Conservation (phyloP, 2,113 vertebrate species). For the Erpornis zantholeuca region DNA sequence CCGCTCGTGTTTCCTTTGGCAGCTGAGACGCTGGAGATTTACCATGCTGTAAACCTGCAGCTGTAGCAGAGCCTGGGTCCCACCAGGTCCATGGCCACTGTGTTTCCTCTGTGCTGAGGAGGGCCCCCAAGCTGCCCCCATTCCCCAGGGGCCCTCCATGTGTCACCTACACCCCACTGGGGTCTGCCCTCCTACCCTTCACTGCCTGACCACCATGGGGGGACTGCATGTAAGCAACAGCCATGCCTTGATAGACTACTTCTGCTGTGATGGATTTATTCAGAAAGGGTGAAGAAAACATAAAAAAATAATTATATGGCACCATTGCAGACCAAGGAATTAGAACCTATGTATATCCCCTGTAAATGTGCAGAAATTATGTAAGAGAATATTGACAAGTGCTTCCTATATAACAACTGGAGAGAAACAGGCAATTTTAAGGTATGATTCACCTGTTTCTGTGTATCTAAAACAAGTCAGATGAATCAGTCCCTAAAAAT, state of each 20-base stretch:
- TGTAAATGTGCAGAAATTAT: not conserved
- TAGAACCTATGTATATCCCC: not conserved
- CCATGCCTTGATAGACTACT: not conserved
- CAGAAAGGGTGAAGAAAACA: not conserved
- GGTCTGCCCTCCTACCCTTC: fast-evolving
- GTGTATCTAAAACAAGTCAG: not conserved
- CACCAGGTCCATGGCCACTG: not conserved
- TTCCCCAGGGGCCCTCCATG: fast-evolving
- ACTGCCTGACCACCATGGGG: not conserved
- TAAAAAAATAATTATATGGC: not conserved
- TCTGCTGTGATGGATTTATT: not conserved
- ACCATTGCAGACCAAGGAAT: not conserved
- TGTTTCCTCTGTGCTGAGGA: not conserved
- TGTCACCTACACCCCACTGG: not conserved
- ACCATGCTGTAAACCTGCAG: not conserved
- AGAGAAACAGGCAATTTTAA: not conserved
- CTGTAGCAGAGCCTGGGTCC: not conserved
- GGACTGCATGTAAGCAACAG: fast-evolving
- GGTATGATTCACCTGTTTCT: not conserved
- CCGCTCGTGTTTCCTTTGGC: not conserved
- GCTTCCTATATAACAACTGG: not conserved
- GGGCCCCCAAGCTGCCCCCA: not conserved
- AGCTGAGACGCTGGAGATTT: not conserved
- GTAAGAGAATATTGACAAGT: not conserved
- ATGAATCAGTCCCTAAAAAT: not conserved